Evolutionary conservation across 2,797 vertebrate species (phyloP), one percentile per base, ranked within the genome.

Genomic region (Heliangelus exortis): DNA sequence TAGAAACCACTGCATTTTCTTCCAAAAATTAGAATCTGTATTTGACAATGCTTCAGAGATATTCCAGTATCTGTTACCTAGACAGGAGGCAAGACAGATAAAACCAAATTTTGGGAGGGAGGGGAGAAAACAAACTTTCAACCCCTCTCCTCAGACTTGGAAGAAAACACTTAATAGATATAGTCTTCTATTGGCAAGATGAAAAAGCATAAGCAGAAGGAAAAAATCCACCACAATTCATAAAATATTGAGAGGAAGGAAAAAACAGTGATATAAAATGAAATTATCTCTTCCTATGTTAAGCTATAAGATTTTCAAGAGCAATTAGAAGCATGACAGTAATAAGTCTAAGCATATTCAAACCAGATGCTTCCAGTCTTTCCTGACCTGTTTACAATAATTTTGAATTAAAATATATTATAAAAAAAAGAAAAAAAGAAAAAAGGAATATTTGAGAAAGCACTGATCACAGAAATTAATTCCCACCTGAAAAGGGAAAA

Each of bases 381-480:
- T 62, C 29, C 61, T 66, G 65, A 85, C 2, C 3, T 25, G 20
- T n/a, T 80, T 31, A 80, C 43, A 71, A 43, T 26, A 20, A 69
- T n/a, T 74, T 55, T 76, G 11, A 54, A 21, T 45, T 61, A 33
- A 61, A 45, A 58, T 10, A 28, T 63, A 12, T 36, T 36, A 33
- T 29, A 23, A n/a, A n/a, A n/a, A n/a, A n/a, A n/a, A n/a, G n/a
- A 54, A n/a, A 3, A 21, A 10, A 26, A 6, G 2, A 9, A 1
- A 16, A 50, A 16, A 54, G 36, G 13, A 4, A 1, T 5, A 22
- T 15, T 73, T 50, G 1, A 59, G 33, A 74, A 63, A 36, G 22
- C 23, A 36, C 9, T 28, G 34, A 67, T 17, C 19, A 68, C 15
- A 69, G 22, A 89, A 57, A 66, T 20, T 41, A 74, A 45, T 16